Evolutionary conservation across 2,113 vertebrate genomes (phyloP), one percentile per base, ranked within the genome.

Genomic region (Carollia perspicillata): DNA sequence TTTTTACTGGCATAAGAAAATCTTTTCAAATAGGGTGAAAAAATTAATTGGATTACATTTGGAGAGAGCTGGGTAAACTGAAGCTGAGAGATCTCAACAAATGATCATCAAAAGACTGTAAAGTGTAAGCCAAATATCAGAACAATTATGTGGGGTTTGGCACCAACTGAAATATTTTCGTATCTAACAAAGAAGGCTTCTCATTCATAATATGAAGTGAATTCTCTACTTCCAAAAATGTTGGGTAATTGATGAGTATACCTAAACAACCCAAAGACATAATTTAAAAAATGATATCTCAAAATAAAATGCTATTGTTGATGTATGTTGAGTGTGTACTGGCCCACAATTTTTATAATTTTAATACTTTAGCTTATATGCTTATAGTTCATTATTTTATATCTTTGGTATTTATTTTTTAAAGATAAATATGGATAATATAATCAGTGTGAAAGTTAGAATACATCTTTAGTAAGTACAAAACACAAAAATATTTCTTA

Each of bases 61-160:
- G 74, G n/a, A 96, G n/a, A 89, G 37, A 66, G 23, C 11, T 20
- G n/a, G 23, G 28, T 83, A 71, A 35, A 65, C 9, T 78, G 20
- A 89, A 85, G 58, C 51, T 91, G 44, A 89, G 58, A 60, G 33
- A 68, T 68, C 40, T 87, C 83, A 95, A 69, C 28, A 95, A 81
- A 93, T 77, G 81, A 75, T 58, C 44, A 89, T 51, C 6, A 72
- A 84, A 93, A 74, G n/a, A 53, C 10, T 74, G 0, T 44, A 74
- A 91, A 92, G 44, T 90, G 2, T 80, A 84, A 95, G 44, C 16
- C 1, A 3, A 79, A 79, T 93, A 28, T 93, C 83, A 90, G 78
- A 96, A 83, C 35, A 96, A 74, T 68, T 90, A 33, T 58, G 33
- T 84, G 42, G 26, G 28, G 47, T 80, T 91, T 69, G 55, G 63